Evolutionary conservation across 2,888 invertebrate genomes (phyloP).

Genomic region (Dicyrtomina minuta): DNA sequence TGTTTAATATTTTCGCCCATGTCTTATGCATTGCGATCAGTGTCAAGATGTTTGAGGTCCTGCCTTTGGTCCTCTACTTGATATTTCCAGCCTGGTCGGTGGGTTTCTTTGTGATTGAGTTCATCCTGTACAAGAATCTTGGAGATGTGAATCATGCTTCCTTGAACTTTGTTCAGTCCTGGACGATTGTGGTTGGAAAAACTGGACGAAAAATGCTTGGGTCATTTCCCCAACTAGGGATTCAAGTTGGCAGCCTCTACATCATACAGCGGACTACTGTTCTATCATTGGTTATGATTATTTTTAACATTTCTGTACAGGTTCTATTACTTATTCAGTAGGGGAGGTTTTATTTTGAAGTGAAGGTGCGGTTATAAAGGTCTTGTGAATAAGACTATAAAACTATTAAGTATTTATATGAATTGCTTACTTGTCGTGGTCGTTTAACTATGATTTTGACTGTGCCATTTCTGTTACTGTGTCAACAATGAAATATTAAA

Average conservation of each 20-base stretch:
- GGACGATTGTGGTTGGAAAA: conserved; percentile 5
- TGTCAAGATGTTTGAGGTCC: background rate
- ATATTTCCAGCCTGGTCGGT: background rate
- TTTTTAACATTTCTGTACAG: background rate
- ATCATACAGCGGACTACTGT: conserved; percentile 4
- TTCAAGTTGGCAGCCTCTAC: conserved; percentile 6
- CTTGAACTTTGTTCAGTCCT: conserved; percentile 6
- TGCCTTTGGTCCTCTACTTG: background rate
- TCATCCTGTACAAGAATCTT: background rate
- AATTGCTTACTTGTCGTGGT: no score
- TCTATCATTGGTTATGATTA: background rate
- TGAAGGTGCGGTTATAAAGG: no score
- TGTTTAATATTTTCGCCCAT: background rate
- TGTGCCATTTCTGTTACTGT: no score
- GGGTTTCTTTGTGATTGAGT: background rate
- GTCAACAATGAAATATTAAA: no score
- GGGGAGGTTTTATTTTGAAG: no score
- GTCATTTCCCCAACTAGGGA: background rate
- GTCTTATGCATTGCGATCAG: background rate
- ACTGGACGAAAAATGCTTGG: background rate
- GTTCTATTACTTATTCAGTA: background rate
- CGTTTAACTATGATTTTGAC: no score
- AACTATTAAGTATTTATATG: no score
- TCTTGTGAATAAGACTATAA: no score
- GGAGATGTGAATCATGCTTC: conserved; percentile 6